These are phyloP conservation scores for Paraplagusia blochii DNA, from an alignment of 2,113 vertebrate species.

Conservation along the genomic window DNA sequence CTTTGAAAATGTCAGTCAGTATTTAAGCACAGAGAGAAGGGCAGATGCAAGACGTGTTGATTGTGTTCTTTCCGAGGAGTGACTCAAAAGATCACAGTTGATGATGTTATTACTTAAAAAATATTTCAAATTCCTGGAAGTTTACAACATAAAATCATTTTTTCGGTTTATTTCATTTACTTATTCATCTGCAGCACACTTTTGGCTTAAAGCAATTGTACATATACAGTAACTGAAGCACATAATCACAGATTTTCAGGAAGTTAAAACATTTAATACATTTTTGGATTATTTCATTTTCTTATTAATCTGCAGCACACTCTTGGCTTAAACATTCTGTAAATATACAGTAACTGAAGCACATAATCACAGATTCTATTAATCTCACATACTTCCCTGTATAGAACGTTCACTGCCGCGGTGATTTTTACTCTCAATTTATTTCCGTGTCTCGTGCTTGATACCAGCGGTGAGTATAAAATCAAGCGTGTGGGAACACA, in stretches of 20 bases:
- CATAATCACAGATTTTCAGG: too few relatives aligned
- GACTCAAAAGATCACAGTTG: constrained; percentile 5
- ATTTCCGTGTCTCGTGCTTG: constrained; percentile 10
- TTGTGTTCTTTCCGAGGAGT: background rate
- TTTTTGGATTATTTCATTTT: too few relatives aligned
- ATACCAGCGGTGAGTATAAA: constrained; percentile 2
- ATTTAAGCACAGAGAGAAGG: background rate
- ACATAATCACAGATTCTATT: constrained; percentile 3
- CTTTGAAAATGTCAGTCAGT: constrained; percentile 37
- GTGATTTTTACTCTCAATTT: background rate
- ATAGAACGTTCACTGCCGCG: background rate
- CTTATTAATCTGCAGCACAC: background rate
- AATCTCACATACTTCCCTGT: background rate
- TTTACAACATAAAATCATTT: too few relatives aligned
- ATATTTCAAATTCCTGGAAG: too few relatives aligned
- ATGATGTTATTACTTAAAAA: background rate
- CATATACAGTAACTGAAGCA: too few relatives aligned
- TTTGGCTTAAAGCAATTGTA: too few relatives aligned
- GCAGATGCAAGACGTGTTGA: background rate
- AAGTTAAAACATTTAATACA: too few relatives aligned
- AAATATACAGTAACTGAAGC: background rate
- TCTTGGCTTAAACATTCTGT: background rate
- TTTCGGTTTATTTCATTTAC: too few relatives aligned
- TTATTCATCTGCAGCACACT: too few relatives aligned
- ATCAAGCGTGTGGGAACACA: constrained; percentile 3